A percentile compares a stretch with the other conserved stretches of the same genome.
phyloP scores from a whole-genome alignment of 1,140 invertebrate genomes.

The Pseudomyrmex concolor region DNA sequence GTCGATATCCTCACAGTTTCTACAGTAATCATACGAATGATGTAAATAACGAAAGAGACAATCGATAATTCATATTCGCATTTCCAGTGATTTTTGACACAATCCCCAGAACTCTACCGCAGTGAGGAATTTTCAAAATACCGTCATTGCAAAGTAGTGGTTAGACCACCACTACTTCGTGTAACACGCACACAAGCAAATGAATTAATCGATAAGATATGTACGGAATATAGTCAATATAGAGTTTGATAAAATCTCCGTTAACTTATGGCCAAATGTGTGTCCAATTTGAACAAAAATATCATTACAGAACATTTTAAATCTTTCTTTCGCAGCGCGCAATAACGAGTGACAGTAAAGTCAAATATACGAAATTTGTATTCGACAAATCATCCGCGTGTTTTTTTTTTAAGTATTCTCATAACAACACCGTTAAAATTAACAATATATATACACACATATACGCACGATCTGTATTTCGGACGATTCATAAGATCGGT shows the following conservation, averaged over 20 bases:
- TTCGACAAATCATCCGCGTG: too few relatives aligned
- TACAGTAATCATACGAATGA: background rate
- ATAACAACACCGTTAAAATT: too few relatives aligned
- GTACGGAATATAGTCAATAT: constrained; percentile 3
- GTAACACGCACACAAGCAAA: background rate
- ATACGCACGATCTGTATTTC: background rate
- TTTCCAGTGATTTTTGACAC: background rate
- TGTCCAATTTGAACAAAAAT: background rate
- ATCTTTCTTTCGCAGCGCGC: background rate
- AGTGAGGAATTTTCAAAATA: constrained; percentile 17
- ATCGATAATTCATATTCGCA: constrained; percentile 8
- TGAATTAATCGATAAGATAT: constrained; percentile 25
- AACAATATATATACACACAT: too few relatives aligned
- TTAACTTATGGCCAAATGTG: background rate
- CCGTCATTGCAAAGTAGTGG: background rate
- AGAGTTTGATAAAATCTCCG: background rate
- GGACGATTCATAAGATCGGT: constrained; percentile 77
- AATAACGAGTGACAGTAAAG: background rate
- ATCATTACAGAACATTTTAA: background rate
- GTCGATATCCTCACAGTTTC: too few relatives aligned
- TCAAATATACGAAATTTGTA: background rate
- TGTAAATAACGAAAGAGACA: background rate
- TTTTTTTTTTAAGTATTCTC: too few relatives aligned
- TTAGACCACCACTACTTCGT: background rate
- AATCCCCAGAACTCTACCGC: too few relatives aligned